phyloP scores from a whole-genome alignment of 2,797 vertebrate genomes.

The Monodelphis domestica region DNA sequence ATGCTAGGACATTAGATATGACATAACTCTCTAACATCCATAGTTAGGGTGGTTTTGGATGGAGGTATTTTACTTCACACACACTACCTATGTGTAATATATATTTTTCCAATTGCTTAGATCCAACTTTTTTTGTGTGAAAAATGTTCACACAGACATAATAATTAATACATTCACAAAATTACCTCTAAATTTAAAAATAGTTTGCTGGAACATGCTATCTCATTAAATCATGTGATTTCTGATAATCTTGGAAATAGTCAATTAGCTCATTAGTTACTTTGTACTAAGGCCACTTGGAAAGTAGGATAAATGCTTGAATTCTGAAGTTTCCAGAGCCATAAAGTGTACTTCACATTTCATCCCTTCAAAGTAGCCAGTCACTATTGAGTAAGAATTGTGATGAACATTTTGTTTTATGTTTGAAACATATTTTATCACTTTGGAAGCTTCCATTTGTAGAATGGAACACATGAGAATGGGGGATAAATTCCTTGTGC shows the following conservation, averaged over 20 bases:
- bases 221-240: background rate
- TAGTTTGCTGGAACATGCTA: background rate
- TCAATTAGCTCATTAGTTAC: background rate
- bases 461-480: background rate
- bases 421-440: background rate
- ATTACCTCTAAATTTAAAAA: conserved; percentile 20
- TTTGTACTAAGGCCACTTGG: conserved; percentile 18
- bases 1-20: no score
- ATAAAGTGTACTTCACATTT: background rate
- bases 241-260: background rate
- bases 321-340: background rate
- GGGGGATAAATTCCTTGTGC: background rate
- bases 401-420: background rate
- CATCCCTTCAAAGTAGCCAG: background rate
- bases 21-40: no score
- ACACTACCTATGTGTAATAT: no score
- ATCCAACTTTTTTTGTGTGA: no score
- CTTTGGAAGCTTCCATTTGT: background rate
- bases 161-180: conserved; percentile 12
- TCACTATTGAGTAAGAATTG: background rate
- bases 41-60: no score
- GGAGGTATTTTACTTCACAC: no score
- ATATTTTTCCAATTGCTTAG: no score
- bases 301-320: conserved; percentile 16
- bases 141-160: conserved; percentile 5